Conservation (phyloP, 2,113 vertebrate species). For the Carassius auratus region DNA sequence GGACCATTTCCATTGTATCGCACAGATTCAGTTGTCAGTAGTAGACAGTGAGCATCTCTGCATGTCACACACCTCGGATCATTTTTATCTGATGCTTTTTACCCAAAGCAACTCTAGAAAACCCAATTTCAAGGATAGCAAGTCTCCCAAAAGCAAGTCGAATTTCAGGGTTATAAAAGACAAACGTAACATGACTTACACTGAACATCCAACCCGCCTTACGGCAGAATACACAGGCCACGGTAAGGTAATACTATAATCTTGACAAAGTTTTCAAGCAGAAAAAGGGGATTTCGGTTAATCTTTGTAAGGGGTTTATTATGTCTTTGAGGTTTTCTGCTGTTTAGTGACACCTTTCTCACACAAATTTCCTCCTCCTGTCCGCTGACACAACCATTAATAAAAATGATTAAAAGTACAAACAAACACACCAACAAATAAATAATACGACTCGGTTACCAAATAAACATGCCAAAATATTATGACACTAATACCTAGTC, state of each 20-base stretch:
- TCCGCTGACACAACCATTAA: too few species aligned
- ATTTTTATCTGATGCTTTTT: conserved; percentile 11
- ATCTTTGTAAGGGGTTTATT: conserved; percentile 28
- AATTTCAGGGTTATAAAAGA: conserved; percentile 15
- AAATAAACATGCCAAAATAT: too few species aligned
- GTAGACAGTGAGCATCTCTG: neutral
- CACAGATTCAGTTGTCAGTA: conserved; percentile 28
- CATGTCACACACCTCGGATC: neutral
- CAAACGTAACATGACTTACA: neutral
- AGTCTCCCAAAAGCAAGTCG: conserved; percentile 5
- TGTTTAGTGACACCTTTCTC: conserved; percentile 12
- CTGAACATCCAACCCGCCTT: neutral
- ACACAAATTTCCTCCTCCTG: neutral
- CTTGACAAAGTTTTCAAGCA: conserved; percentile 1
- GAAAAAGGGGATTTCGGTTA: conserved; percentile 22
- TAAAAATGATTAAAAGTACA: too few species aligned
- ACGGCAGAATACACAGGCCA: conserved; percentile 6
- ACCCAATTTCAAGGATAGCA: neutral
- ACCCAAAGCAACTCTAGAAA: neutral
- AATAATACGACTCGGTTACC: too few species aligned
- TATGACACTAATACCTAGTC: too few species aligned
- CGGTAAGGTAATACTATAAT: conserved; percentile 12
- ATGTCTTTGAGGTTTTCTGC: conserved; percentile 10
- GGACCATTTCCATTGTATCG: neutral
- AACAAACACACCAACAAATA: too few species aligned